Evolutionary conservation across 2,888 invertebrate genomes (phyloP), one percentile per base, ranked within the genome.

Genomic region (Drosophila differens): DNA sequence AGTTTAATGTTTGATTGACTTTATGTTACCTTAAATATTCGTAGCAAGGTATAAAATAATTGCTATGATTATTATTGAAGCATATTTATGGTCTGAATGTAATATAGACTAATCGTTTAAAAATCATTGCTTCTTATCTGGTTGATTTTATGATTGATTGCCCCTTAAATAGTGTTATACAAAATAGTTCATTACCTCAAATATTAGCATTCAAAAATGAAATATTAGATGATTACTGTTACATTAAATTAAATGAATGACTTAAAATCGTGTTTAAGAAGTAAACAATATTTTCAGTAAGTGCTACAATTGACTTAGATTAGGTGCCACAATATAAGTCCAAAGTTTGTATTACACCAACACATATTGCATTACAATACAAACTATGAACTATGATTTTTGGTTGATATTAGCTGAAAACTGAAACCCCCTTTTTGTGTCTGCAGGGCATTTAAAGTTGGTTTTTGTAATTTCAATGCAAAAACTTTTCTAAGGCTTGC

Each of bases 401-500:
- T 16, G 14, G 9, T 41, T 22, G 12, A n/a, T 22, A 33, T 12
- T 25, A 28, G 25, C 25, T 37, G 32, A 33, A 33, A 39, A 47
- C 47, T 33, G 28, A 22, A 57, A 41, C 9, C 28, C 33, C 33
- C 19, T 22, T 39, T 55, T 33, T 9, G 9, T 37, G 25, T 25
- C 59, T 59, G 30, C 16, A 52, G 58, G 53, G 59, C 70, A 70
- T 70, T 68, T 65, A 59, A 76, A 68, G 68, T 71, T 65, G 33
- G 47, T 49, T 81, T 76, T 72, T 81, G 72, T 72, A 79, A 74
- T 82, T 74, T 73, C 67, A 73, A 72, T 82, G 74, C 66, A 62
- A 55, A 72, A 71, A 68, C 64, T 65, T 62, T 71, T 64, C 49
- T 54, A 16, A 41, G 53, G 51, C 30, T 55, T 49, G 28, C 33